phyloP scores from a whole-genome alignment of 2,888 invertebrate genomes.

The Cosmorhoe ocellata region DNA sequence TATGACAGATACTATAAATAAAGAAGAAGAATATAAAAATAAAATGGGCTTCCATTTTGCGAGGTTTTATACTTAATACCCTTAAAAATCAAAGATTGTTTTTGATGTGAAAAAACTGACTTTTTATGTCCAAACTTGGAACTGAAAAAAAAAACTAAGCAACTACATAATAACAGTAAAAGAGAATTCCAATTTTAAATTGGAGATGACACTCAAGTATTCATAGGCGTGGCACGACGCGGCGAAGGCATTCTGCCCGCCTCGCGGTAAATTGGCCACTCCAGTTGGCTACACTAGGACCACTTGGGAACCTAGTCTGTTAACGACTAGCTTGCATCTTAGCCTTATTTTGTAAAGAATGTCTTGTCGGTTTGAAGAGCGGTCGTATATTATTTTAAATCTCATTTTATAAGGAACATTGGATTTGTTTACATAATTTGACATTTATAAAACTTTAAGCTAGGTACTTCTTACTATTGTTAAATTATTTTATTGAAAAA shows the following conservation, averaged over 20 bases:
- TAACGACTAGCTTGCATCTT: slow-evolving; percentile 19
- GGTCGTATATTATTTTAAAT: not conserved
- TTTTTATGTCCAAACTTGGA: too few relatives aligned
- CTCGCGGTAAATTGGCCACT: slow-evolving; percentile 24
- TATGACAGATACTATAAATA: too few relatives aligned
- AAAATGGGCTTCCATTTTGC: too few relatives aligned
- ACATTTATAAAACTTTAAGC: too few relatives aligned
- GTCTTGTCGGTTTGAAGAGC: slow-evolving; percentile 3
- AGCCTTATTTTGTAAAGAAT: slow-evolving; percentile 16
- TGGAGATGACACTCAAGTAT: slow-evolving; percentile 23
- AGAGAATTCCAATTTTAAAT: slow-evolving; percentile 17
- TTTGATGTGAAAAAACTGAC: too few relatives aligned
- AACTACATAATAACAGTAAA: not conserved
- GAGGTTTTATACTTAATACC: too few relatives aligned
- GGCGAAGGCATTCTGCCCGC: slow-evolving; percentile 10
- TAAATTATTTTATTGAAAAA: too few relatives aligned
- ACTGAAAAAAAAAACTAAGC: not conserved
- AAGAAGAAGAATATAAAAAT: too few relatives aligned
- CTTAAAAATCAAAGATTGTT: too few relatives aligned
- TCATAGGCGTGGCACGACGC: slow-evolving; percentile 20
- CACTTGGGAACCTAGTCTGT: slow-evolving; percentile 21
- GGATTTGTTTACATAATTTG: too few relatives aligned
- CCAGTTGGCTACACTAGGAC: slow-evolving; percentile 19
- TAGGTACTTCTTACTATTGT: too few relatives aligned
- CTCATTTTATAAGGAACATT: too few relatives aligned